Evolutionary conservation across 2,113 vertebrate genomes (phyloP).

Genomic region (Petromus typicus): DNA sequence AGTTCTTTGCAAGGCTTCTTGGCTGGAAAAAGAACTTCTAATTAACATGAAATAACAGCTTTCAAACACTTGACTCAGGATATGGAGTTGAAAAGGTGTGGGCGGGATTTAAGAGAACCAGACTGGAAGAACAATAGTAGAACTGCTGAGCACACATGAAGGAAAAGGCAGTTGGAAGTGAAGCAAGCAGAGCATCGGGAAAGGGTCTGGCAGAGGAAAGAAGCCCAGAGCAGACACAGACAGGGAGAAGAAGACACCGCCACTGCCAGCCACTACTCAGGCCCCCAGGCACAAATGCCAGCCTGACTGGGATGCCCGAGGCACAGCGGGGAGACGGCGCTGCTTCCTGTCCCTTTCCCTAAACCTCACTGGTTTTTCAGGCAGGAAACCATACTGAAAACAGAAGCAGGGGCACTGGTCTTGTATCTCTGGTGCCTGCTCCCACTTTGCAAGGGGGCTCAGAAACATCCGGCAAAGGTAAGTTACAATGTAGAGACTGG

Average conservation of each 20-base stretch:
- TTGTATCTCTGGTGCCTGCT: background rate
- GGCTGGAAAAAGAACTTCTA: constrained; percentile 75
- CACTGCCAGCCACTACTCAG: background rate
- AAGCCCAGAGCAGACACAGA: background rate
- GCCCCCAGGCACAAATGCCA: fast-evolving
- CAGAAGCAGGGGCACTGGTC: background rate
- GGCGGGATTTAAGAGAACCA: constrained; percentile 71
- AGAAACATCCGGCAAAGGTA: background rate
- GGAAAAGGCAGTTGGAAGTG: constrained; percentile 40
- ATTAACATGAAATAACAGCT: constrained; percentile 79
- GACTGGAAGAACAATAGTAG: constrained; percentile 62
- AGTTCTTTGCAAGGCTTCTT: constrained; percentile 1
- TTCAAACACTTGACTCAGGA: constrained; percentile 75
- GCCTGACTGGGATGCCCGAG: fast-evolving
- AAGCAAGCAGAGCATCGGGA: background rate
- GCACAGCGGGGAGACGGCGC: background rate
- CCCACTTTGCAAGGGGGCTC: background rate
- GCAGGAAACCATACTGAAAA: background rate
- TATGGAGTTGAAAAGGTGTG: constrained; percentile 73
- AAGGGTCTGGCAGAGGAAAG: background rate
- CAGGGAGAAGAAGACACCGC: no score
- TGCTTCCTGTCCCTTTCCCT: background rate
- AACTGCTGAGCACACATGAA: constrained; percentile 30
- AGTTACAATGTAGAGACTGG: background rate
- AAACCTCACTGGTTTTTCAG: background rate